Evolutionary conservation across 92 coral and sea anemone genomes (phyloP).

Genomic region (Umimayanthus kanabou): DNA sequence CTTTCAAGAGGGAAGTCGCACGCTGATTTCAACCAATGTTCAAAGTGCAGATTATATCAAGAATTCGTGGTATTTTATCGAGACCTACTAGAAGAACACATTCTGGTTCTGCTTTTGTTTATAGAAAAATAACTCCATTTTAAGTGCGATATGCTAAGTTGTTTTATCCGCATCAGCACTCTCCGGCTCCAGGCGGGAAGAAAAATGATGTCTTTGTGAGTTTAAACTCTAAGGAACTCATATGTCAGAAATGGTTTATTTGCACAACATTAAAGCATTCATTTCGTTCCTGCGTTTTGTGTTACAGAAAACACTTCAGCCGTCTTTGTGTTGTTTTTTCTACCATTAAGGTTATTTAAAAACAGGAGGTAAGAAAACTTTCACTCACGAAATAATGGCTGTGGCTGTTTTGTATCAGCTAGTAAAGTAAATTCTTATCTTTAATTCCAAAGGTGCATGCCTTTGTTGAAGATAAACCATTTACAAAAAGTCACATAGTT

Average conservation of each 20-base stretch:
- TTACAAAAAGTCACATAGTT: background rate
- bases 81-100: slow-evolving; percentile 21
- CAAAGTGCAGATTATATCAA: slow-evolving; percentile 36
- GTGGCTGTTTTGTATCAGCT: slow-evolving; percentile 11
- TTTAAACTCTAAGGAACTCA: background rate
- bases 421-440: background rate
- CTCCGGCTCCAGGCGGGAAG: background rate
- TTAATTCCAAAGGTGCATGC: slow-evolving; percentile 12
- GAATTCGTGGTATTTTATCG: slow-evolving; percentile 33
- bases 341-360: background rate
- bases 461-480: background rate
- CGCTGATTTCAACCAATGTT: slow-evolving; percentile 11
- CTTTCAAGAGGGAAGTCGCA: slow-evolving; percentile 16
- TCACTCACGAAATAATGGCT: slow-evolving; percentile 9
- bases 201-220: background rate
- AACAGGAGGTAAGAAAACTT: background rate
- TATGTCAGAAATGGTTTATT: background rate
- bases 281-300: background rate
- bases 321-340: background rate
- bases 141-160: slow-evolving; percentile 27
- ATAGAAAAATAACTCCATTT: slow-evolving; percentile 36
- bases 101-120: slow-evolving; percentile 28
- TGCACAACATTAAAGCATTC: background rate
- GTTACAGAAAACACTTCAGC: background rate
- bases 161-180: background rate